Percentiles rank a stretch among this genome's conserved stretches.
Evolutionary conservation across 1,140 invertebrate genomes (phyloP).

Genomic region (Delia radicum): DNA sequence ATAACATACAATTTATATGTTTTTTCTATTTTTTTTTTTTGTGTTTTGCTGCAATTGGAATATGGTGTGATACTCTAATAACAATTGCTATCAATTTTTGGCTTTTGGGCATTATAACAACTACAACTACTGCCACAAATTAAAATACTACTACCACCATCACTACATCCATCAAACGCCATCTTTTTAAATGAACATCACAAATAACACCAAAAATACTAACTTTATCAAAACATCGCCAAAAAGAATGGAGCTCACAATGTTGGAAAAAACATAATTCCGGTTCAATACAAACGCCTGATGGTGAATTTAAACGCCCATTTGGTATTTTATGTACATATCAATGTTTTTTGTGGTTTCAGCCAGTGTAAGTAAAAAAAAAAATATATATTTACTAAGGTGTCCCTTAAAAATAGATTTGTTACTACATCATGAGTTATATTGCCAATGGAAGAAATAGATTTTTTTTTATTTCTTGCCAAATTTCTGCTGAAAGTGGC

Average conservation of each 20-base stretch:
- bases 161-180: not conserved
- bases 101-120: slow-evolving; percentile 1
- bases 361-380: slow-evolving; percentile 47
- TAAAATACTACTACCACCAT: not conserved
- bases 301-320: slow-evolving; percentile 52
- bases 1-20: not conserved
- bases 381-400: not conserved
- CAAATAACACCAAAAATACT: not conserved
- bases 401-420: too few species aligned
- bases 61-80: not conserved
- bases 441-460: too few species aligned
- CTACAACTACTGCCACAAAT: not conserved
- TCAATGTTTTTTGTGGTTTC: slow-evolving; percentile 54
- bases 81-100: not conserved
- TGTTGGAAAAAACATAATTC: slow-evolving; percentile 53
- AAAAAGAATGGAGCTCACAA: slow-evolving; percentile 46
- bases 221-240: not conserved
- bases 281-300: slow-evolving; percentile 52
- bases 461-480: too few species aligned
- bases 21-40: not conserved
- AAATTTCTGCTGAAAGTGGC: too few species aligned
- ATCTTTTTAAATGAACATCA: not conserved
- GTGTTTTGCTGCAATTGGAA: not conserved
- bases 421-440: too few species aligned
- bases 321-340: slow-evolving; percentile 54